Evolutionary conservation across 2,113 vertebrate genomes (phyloP).

Genomic region (Zosterops japonicus): DNA sequence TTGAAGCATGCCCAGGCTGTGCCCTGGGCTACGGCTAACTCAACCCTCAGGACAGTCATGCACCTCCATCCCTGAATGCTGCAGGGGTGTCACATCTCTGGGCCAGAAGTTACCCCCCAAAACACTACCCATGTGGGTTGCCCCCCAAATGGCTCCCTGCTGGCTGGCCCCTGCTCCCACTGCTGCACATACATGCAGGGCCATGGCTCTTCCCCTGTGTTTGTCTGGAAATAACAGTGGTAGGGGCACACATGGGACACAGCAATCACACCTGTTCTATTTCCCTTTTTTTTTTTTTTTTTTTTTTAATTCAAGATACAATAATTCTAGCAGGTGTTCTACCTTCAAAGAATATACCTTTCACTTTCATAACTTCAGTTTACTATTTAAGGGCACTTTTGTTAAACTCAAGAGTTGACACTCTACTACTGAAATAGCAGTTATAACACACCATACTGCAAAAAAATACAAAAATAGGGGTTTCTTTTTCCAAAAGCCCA

Average conservation of each 20-base stretch:
- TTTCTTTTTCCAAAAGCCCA: background rate
- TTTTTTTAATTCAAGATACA: background rate
- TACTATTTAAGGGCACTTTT: background rate
- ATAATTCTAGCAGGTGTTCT: background rate
- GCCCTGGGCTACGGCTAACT: background rate
- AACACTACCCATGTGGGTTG: background rate
- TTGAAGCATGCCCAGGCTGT: rapidly evolving
- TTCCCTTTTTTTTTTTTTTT: background rate
- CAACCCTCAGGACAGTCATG: background rate
- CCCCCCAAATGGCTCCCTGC: background rate
- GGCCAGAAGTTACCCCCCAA: background rate
- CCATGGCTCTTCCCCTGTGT: rapidly evolving
- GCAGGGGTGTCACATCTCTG: background rate
- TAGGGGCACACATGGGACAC: background rate
- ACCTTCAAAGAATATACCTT: background rate
- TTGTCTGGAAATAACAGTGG: background rate
- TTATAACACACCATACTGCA: background rate
- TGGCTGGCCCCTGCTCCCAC: background rate
- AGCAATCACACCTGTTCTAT: background rate
- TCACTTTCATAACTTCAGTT: background rate
- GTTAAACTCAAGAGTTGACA: background rate
- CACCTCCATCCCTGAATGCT: rapidly evolving
- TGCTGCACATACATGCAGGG: rapidly evolving
- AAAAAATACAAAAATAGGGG: background rate
- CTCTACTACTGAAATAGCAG: background rate